Evolutionary conservation across 2,113 vertebrate genomes (phyloP).

Genomic region (Phodopus roborovskii): DNA sequence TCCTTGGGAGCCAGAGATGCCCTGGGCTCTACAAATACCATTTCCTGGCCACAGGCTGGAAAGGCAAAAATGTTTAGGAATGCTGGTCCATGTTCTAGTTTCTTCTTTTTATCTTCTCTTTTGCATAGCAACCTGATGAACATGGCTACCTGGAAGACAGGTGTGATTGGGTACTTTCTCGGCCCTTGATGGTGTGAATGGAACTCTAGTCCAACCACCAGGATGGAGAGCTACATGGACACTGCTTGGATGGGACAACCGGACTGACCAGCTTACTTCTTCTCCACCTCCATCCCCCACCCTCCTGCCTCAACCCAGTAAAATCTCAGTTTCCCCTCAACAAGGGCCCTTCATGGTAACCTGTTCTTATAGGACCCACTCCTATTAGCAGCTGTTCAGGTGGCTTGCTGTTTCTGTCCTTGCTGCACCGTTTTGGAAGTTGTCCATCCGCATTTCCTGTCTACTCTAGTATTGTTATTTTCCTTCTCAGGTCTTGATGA

Average conservation of each 20-base stretch:
- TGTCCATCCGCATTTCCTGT: no score
- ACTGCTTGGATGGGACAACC: background rate
- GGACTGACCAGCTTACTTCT: background rate
- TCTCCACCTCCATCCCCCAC: no score
- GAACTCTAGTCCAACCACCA: background rate
- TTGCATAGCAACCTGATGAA: background rate
- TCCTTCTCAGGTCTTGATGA: no score
- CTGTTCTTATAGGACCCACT: background rate
- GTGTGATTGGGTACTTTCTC: background rate
- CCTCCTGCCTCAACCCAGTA: background rate
- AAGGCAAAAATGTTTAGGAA: background rate
- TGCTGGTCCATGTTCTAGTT: background rate
- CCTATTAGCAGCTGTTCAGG: background rate
- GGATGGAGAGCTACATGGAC: background rate
- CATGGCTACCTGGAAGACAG: background rate
- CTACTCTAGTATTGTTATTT: no score
- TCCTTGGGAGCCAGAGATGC: background rate
- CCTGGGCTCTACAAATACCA: background rate
- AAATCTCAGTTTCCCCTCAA: background rate
- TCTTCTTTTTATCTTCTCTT: background rate
- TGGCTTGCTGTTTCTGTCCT: no score
- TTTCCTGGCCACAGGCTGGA: background rate
- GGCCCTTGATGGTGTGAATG: background rate
- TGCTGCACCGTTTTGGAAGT: no score
- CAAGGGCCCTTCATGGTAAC: background rate